Percentiles rank a stretch among this genome's conserved stretches.
phyloP scores from a whole-genome alignment of 2,797 vertebrate genomes.

The Pangasius mekongensis region DNA sequence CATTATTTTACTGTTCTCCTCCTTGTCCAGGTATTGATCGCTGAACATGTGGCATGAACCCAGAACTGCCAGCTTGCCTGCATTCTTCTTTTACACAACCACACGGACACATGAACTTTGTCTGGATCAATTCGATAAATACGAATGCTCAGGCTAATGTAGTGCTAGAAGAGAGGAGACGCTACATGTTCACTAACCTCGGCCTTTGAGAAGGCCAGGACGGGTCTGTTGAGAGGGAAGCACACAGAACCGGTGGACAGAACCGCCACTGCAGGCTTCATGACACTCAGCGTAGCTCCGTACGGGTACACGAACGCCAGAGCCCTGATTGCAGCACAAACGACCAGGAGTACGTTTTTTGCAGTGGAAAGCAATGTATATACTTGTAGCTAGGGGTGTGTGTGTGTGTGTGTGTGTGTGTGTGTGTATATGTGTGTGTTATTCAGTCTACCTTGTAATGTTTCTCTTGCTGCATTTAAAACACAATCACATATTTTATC shows the following conservation, averaged over 20 bases:
- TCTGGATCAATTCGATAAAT: background rate
- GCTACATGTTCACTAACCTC: conserved; percentile 75
- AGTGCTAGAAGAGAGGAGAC: background rate
- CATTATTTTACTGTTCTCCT: conserved; percentile 96
- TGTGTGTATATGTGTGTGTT: background rate
- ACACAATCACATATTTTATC: background rate
- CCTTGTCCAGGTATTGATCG: conserved; percentile 96
- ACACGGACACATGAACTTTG: conserved; percentile 34
- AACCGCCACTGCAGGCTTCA: conserved; percentile 89
- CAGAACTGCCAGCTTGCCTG: conserved; percentile 90
- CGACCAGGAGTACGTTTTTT: background rate
- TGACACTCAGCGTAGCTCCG: conserved; percentile 91
- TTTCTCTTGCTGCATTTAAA: background rate
- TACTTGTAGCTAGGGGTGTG: background rate
- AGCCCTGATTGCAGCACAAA: conserved; percentile 74
- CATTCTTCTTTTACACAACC: conserved; percentile 69
- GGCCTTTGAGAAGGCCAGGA: conserved; percentile 88
- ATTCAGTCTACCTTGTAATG: background rate
- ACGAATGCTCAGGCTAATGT: background rate
- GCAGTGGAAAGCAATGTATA: background rate
- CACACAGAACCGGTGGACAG: conserved; percentile 94
- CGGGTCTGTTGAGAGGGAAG: conserved; percentile 92
- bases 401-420: background rate
- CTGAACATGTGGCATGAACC: conserved; percentile 97
- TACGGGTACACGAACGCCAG: conserved; percentile 94